A percentile compares a stretch with the other conserved stretches of the same genome.
phyloP scores from a whole-genome alignment of 37 sponge, comb jelly and placozoan species.

The Chondrilla cf. caribensis region DNA sequence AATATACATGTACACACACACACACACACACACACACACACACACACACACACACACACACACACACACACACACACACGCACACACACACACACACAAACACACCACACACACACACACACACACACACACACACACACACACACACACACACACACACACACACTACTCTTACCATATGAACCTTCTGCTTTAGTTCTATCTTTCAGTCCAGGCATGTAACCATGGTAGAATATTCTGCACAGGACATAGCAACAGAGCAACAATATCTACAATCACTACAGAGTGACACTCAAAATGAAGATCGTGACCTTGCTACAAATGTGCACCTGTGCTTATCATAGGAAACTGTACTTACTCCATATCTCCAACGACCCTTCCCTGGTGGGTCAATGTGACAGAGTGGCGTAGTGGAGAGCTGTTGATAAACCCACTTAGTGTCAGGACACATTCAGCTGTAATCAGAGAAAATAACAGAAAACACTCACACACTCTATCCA shows the following conservation, averaged over 20 bases:
- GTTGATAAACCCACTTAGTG: slow-evolving; percentile 38
- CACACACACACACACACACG: background rate
- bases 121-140: slow-evolving; percentile 11
- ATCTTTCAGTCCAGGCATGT: background rate
- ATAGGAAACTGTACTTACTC: too few relatives aligned
- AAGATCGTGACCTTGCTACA: too few relatives aligned
- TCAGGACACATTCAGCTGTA: slow-evolving; percentile 44
- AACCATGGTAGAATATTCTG: background rate
- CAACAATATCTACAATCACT: too few relatives aligned
- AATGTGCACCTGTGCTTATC: too few relatives aligned
- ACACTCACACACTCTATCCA: too few relatives aligned
- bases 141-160: slow-evolving; percentile 19
- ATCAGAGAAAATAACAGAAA: background rate
- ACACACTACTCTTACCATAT: background rate
- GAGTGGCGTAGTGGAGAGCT: background rate
- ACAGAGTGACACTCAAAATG: too few relatives aligned
- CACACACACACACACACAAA: slow-evolving; percentile 18
- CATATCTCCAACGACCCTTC: slow-evolving; percentile 46
- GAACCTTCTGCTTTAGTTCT: background rate
- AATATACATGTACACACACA: slow-evolving; percentile 20
- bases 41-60: slow-evolving; percentile 20
- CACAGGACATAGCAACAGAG: too few relatives aligned
- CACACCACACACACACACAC: slow-evolving; percentile 31
- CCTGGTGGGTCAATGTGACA: slow-evolving; percentile 55
- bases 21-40: slow-evolving; percentile 12